phyloP scores from a whole-genome alignment of 53 echinoderm and acorn worm genomes.

The Arbacia lixula region DNA sequence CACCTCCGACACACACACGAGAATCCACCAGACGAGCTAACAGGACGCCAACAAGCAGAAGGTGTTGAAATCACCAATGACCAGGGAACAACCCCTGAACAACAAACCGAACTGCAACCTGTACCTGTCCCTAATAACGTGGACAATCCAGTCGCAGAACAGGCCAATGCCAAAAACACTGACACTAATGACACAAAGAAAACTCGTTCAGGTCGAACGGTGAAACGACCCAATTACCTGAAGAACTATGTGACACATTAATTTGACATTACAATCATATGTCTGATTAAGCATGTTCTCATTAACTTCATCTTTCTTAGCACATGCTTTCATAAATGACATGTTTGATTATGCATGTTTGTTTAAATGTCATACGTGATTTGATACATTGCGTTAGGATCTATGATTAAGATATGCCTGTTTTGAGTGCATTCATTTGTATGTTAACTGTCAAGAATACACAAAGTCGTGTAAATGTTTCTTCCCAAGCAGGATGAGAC shows the following conservation, averaged over 20 bases:
- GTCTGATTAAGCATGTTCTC: background rate
- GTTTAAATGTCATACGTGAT: too few relatives aligned
- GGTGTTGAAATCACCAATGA: background rate
- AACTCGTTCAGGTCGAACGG: slow-evolving; percentile 4
- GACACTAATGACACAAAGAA: background rate
- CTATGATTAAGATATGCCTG: background rate
- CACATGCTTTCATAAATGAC: background rate
- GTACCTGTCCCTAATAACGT: background rate
- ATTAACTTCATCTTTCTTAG: background rate
- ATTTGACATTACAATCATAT: background rate
- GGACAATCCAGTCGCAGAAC: background rate
- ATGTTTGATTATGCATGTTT: too few relatives aligned
- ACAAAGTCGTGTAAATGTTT: too few relatives aligned
- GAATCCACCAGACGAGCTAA: background rate
- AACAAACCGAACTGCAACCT: background rate
- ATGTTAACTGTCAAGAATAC: too few relatives aligned
- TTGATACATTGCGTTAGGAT: too few relatives aligned
- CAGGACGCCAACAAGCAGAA: background rate
- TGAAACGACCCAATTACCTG: slow-evolving; percentile 1
- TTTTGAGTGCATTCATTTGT: too few relatives aligned
- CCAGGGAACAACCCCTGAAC: background rate
- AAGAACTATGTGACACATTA: slow-evolving; percentile 14
- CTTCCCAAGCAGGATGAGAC: too few relatives aligned
- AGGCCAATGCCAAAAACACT: background rate
- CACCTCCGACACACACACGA: slow-evolving; percentile 1